Evolutionary conservation across 1,140 invertebrate genomes (phyloP), one percentile per base, ranked within the genome.

Genomic region (Procambarus clarkii): DNA sequence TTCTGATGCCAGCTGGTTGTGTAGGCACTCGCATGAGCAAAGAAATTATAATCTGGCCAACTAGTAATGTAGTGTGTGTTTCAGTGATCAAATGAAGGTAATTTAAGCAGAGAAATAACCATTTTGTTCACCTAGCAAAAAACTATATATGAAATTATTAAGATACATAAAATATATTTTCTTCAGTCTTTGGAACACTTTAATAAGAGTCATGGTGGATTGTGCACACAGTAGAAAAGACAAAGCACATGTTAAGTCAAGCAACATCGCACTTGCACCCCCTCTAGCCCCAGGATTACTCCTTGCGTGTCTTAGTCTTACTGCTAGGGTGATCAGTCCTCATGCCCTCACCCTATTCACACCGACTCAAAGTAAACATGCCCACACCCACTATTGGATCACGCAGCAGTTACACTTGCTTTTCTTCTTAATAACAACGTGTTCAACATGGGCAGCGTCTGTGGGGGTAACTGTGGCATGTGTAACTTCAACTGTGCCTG

Each of bases 341-440:
- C 58, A 44, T 18, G 18, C 83, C 15, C 11, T 46, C 46, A 18
- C 18, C 46, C 78, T 50, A 11, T 48, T n/a, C 69, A 74, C 24
- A n/a, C 69, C 69, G n/a, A 74, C 69, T 34, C 69, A 74, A 11
- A 69, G 64, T 69, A 69, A 69, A 69, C 11, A 34, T 9, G 24
- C 69, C 69, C 69, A 74, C 18, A 34, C 64, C 64, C 78, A 60
- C 91, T 97, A 98, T 96, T 98, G 97, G 94, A 98, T 96, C 92
- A 97, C 97, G 95, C 97, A 98, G 95, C 97, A 98, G 94, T 97
- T 97, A 96, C 97, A 98, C 95, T 97, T 98, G 94, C 96, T 97
- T 95, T 98, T 98, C 95, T 98, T 98, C 93, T 98, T 96, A 93
- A 97, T 96, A 90, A 98, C 97, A 94, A 97, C 97, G 94, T 98